These are phyloP conservation scores for Phyto melanocephala DNA, from an alignment of 2,888 invertebrate genomes.

Conservation along the genomic window DNA sequence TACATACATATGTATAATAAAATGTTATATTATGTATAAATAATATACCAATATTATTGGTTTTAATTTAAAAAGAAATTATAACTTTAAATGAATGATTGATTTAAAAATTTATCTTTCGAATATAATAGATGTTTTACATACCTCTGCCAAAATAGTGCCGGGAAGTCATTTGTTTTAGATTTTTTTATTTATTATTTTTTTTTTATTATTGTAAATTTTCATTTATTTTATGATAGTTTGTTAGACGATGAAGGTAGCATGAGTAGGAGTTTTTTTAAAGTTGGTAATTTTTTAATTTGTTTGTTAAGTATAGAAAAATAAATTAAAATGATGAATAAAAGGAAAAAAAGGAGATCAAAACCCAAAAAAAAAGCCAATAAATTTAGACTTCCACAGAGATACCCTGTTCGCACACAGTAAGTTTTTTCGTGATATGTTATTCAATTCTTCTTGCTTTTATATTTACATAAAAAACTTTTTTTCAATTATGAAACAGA, in stretches of 20 bases:
- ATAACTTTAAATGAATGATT: conserved; percentile 21
- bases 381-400: conserved; percentile 29
- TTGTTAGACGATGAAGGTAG: conserved; percentile 50
- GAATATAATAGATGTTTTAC: conserved; percentile 69
- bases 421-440: too few species aligned
- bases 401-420: too few species aligned
- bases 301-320: conserved; percentile 2
- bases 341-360: conserved; percentile 18
- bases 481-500: too few species aligned
- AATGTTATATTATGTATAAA: background rate
- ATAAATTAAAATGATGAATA: conserved; percentile 18
- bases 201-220: conserved; percentile 61
- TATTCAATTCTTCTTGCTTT: too few species aligned
- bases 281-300: conserved; percentile 31
- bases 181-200: too few species aligned
- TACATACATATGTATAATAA: conserved; percentile 33
- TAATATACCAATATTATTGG: background rate
- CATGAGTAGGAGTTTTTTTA: conserved; percentile 32
- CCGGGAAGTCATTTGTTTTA: conserved; percentile 78
- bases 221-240: background rate
- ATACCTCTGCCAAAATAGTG: conserved; percentile 79
- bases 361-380: conserved; percentile 24
- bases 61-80: conserved; percentile 12
- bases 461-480: too few species aligned
- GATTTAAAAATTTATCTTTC: conserved; percentile 42